Evolutionary conservation across 1,140 invertebrate species (phyloP), one percentile per base, ranked within the genome.

Genomic region (Drosophila mauritiana): DNA sequence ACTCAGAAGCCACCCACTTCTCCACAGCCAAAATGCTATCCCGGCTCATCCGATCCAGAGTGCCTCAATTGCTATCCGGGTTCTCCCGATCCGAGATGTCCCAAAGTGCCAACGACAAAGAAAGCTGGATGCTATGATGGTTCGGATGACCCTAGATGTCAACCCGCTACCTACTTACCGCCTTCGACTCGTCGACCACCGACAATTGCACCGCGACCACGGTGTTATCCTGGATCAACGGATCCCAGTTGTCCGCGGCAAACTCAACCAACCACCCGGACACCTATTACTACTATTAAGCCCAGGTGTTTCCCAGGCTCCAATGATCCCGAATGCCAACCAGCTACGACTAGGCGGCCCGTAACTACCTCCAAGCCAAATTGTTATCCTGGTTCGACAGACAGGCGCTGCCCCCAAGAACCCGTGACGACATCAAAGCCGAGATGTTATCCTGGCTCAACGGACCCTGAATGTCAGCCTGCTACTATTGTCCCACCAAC

Each of bases 141-240:
- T 15, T 93, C 92, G 0, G 83, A 58, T 5, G 93, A 94, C 78
- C 92, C 93, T 5, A 83, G 92, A 10, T 94, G 93, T 69, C 93
- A 93, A 10, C 91, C 84, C 64, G 86, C 92, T 0, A 73, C 85
- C 5, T 77, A 80, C 7, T 53, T 73, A 25, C 92, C 92, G 1
- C 77, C 75, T 51, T 63, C 75, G 4, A 73, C 67, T n/a, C 61
- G 49, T 6, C 46, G 74, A 1, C 76, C 74, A 4, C 56, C 64
- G 0, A 56, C 31, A 10, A 52, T 54, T 7, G 55, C 70, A 5
- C 45, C 51, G 1, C 69, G 51, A 4, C 72, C 80, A n/a, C 45
- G 20, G 1, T 77, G 74, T 8, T 77, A 77, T 72, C 89, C 86
- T 12, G 93, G 92, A 45, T 84, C 78, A 10, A 89, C 57, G 1